Evolutionary conservation across 2,888 invertebrate genomes (phyloP), one percentile per base, ranked within the genome.

Genomic region (Dorcus parallelipipedus): DNA sequence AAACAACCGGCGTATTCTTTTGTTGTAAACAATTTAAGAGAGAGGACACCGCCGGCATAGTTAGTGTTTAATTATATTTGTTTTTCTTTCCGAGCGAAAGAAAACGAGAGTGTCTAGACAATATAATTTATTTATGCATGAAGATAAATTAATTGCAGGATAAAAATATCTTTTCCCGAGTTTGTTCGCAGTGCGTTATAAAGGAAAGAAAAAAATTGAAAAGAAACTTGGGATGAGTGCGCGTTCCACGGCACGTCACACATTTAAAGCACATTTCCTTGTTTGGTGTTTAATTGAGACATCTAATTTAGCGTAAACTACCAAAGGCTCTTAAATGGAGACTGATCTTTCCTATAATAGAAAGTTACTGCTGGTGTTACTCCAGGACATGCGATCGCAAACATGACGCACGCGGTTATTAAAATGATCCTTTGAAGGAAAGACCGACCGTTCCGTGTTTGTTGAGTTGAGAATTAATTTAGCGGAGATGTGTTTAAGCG

Each of bases 211-310:
- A 45, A 45, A 45, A 3, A 3, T 3, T 3, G 10, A 38, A 50
- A 41, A 56, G 51, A 56, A 59, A 56, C 52, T 43, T 33, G 49
- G 42, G 52, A 52, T 41, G 52, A 53, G 49, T 50, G 52, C 49
- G 48, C 52, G 56, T 49, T 53, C 53, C 49, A 20, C 20, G 20
- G 20, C 20, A 20, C 20, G 20, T 20, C 20, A 50, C 43, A 40
- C 56, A 49, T 26, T 42, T 38, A 48, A 20, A 49, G 49, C 56
- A 58, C 55, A 54, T 52, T 56, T 59, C 60, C 59, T 59, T 54
- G 50, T 60, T 62, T 60, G 59, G 58, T 47, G 54, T 57, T 60
- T 64, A 65, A 65, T 65, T 65, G 63, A 65, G 65, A 63, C 63
- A 62, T 65, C 61, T 54, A 55, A 62, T 60, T 62, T 51, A 57